Evolutionary conservation across 2,113 vertebrate genomes (phyloP).

Genomic region (Alethe diademata): DNA sequence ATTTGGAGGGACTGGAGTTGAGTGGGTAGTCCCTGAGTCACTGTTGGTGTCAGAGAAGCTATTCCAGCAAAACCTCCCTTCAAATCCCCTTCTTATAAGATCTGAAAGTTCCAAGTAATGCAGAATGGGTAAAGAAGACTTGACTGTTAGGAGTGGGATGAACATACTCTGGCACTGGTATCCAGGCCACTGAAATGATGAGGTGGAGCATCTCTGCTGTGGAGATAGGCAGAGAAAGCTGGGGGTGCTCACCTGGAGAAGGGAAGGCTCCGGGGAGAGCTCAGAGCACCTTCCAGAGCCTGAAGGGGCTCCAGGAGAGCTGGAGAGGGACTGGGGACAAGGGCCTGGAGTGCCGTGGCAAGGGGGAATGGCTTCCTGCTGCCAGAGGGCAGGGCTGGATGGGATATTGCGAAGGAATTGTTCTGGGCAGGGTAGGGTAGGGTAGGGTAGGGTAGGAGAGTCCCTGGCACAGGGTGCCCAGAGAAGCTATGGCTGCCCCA

Average conservation of each 20-base stretch:
- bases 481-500: neutral
- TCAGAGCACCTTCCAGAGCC: neutral
- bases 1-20: neutral
- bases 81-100: neutral
- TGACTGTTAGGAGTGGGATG: neutral
- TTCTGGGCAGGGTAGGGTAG: neutral
- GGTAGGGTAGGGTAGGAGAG: too few relatives aligned
- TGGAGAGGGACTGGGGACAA: neutral
- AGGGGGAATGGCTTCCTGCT: neutral
- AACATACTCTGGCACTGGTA: neutral
- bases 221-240: neutral
- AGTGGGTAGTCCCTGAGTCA: neutral
- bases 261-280: neutral
- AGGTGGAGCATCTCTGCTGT: neutral
- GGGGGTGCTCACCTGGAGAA: neutral
- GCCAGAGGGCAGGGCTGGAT: neutral
- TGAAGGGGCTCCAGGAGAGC: neutral
- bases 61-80: neutral
- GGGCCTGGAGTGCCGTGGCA: neutral
- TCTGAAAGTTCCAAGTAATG: neutral
- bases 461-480: too few relatives aligned
- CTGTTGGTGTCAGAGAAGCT: neutral
- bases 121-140: neutral
- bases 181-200: neutral
- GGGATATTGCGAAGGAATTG: neutral